Percentiles rank a stretch among this genome's conserved stretches.
Conservation (phyloP, 1,140 invertebrate species). For the Bactericera cockerelli region DNA sequence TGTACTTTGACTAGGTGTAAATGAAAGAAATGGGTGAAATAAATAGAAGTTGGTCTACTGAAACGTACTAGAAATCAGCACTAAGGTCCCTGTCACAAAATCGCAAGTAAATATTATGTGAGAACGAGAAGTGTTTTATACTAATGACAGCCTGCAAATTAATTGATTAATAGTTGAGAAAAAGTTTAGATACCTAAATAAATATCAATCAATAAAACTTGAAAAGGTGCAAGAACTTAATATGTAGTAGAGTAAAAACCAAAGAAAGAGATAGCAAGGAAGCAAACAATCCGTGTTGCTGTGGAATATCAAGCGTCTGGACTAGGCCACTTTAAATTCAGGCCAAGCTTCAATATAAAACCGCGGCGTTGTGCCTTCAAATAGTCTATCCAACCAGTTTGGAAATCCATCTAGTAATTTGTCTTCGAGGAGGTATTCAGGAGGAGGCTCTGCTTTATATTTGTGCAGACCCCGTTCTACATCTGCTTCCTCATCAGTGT, state of each 20-base stretch:
- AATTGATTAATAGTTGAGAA: too few species aligned
- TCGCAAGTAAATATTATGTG: too few species aligned
- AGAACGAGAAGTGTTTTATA: too few species aligned
- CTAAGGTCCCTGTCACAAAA: too few species aligned
- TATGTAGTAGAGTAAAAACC: neutral
- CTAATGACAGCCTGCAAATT: too few species aligned
- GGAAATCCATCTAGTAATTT: conserved; percentile 78
- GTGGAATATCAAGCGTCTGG: neutral
- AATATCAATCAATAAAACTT: too few species aligned
- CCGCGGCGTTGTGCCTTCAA: conserved; percentile 85
- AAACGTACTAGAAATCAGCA: too few species aligned
- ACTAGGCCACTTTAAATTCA: conserved; percentile 41
- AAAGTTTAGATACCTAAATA: too few species aligned
- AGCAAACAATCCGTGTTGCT: neutral
- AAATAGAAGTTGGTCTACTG: too few species aligned
- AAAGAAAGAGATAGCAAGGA: conserved; percentile 1
- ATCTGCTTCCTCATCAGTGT: neutral
- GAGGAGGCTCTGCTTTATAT: neutral
- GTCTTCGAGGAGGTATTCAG: conserved; percentile 33
- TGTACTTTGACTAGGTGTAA: too few species aligned
- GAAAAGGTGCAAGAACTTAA: conserved; percentile 8
- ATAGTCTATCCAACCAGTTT: conserved; percentile 92
- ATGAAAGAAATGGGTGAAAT: too few species aligned
- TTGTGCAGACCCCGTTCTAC: neutral
- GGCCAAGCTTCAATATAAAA: conserved; percentile 97